phyloP scores from a whole-genome alignment of 2,113 vertebrate genomes.

The Oxyura jamaicensis region DNA sequence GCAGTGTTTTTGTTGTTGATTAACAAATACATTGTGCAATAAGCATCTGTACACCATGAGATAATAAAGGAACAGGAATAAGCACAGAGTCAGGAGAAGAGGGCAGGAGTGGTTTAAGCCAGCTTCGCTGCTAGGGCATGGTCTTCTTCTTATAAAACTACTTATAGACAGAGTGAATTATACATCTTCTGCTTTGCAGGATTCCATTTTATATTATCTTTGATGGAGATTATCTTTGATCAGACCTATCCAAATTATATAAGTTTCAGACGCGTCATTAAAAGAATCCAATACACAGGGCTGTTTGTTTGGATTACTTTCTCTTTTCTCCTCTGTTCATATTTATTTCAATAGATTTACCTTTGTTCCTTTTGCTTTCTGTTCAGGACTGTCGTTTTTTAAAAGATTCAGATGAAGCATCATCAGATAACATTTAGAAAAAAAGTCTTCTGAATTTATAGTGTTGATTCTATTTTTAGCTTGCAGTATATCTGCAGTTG shows the following conservation, averaged over 20 bases:
- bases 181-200: constrained; percentile 40
- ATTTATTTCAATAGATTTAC: constrained; percentile 25
- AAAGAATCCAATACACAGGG: constrained; percentile 11
- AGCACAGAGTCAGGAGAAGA: not conserved
- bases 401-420: constrained; percentile 22
- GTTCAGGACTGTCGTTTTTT: not conserved
- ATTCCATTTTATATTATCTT: constrained; percentile 1
- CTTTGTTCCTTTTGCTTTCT: constrained; percentile 37
- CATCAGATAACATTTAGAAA: constrained; percentile 23
- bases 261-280: constrained; percentile 39
- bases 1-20: not conserved
- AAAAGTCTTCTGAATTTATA: constrained; percentile 18
- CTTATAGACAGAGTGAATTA: constrained; percentile 1
- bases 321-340: not conserved
- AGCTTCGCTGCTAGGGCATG: not conserved
- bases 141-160: not conserved
- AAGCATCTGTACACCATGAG: not conserved
- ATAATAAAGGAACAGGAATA: not conserved
- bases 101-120: not conserved
- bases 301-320: constrained; percentile 3
- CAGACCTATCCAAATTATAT: constrained; percentile 37
- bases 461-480: constrained; percentile 23
- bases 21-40: not conserved
- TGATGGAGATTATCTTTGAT: constrained; percentile 49
- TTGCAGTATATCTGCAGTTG: not conserved